Evolutionary conservation across 1,140 invertebrate genomes (phyloP).

Genomic region (Drosophila murphyi): DNA sequence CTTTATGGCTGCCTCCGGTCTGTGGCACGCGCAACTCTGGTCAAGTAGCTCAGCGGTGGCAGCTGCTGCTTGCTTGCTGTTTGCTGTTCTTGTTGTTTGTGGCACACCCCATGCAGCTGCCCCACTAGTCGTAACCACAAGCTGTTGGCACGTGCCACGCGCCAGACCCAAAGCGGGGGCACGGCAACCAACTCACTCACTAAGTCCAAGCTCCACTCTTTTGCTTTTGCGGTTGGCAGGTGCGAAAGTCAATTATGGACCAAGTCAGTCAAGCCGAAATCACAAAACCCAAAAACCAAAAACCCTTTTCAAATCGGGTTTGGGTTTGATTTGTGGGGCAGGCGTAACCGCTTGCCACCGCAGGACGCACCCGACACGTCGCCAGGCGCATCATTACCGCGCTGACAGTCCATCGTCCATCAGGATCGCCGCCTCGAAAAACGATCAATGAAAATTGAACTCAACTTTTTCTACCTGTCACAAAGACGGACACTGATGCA

Average conservation of each 20-base stretch:
- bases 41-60: conserved; percentile 18
- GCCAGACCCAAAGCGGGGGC: background rate
- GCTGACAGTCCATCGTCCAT: conserved; percentile 48
- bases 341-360: conserved; percentile 47
- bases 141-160: conserved; percentile 28
- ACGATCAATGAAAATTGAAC: conserved; percentile 30
- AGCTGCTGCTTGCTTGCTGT: conserved; percentile 8
- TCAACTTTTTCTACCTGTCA: conserved; percentile 8
- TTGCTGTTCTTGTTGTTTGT: background rate
- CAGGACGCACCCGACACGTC: conserved; percentile 49
- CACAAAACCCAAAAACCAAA: background rate
- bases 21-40: conserved; percentile 39
- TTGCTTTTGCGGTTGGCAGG: conserved; percentile 37
- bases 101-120: conserved; percentile 8
- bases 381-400: conserved; percentile 47
- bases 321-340: background rate
- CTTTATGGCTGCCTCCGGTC: conserved; percentile 8
- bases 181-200: background rate
- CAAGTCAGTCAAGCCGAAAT: conserved; percentile 36
- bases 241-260: conserved; percentile 52
- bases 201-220: conserved; percentile 27
- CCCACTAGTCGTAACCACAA: conserved; percentile 20
- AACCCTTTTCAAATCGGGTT: conserved; percentile 28
- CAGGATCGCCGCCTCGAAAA: conserved; percentile 24
- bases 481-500: background rate